A percentile compares a stretch with the other conserved stretches of the same genome.
Conservation (phyloP, 2,797 vertebrate species). For the Tinamus major region DNA sequence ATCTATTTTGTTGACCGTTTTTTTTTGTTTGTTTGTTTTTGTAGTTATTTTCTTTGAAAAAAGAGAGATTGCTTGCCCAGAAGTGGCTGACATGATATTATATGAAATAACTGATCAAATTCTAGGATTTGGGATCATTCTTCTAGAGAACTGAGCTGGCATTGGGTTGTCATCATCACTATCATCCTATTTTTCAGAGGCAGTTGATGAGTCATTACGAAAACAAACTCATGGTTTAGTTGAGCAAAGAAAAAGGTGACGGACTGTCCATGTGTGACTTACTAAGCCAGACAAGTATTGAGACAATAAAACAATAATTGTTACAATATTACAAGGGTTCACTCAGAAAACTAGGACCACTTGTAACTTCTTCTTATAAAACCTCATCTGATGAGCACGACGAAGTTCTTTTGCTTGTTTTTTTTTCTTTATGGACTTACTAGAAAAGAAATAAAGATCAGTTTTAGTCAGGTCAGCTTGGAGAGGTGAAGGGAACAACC, state of each 20-base stretch:
- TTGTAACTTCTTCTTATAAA: neutral
- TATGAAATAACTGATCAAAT: neutral
- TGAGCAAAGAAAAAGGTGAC: neutral
- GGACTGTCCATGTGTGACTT: neutral
- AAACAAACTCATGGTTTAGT: neutral
- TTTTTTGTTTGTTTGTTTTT: neutral
- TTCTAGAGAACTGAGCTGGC: neutral
- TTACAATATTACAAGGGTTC: neutral
- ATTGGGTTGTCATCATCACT: neutral
- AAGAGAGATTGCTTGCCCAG: neutral
- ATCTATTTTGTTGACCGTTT: neutral
- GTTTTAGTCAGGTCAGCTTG: neutral
- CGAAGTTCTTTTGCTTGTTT: neutral
- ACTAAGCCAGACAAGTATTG: neutral
- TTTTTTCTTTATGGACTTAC: neutral
- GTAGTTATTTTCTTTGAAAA: neutral
- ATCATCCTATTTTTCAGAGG: neutral
- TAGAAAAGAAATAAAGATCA: neutral
- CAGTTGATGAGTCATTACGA: neutral
- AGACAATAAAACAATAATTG: neutral
- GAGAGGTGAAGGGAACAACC: neutral
- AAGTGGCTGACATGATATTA: accelerated
- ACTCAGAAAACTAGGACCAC: neutral
- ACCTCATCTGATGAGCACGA: neutral
- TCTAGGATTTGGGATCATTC: neutral